Conservation (phyloP, 2,888 invertebrate genomes). For the Stenoptilia bipunctidactyla region DNA sequence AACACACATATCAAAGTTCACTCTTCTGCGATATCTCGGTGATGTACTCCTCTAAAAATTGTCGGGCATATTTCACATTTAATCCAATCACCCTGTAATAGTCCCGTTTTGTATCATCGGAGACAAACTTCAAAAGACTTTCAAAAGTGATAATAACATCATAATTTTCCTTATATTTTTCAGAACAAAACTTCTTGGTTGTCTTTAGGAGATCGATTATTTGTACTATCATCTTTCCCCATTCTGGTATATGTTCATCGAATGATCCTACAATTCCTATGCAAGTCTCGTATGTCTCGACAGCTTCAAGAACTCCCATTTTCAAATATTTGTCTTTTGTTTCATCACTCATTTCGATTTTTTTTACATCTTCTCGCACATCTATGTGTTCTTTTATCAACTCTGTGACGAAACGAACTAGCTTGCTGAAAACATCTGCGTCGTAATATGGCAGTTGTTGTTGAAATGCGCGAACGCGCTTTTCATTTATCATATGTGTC, state of each 20-base stretch:
- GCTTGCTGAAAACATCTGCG: too few species aligned
- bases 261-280: conserved; percentile 42
- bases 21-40: too few species aligned
- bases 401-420: not conserved
- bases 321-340: conserved; percentile 33
- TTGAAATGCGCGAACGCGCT: too few species aligned
- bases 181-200: conserved; percentile 36
- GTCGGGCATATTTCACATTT: too few species aligned
- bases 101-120: too few species aligned
- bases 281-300: conserved; percentile 32
- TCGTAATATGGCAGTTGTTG: too few species aligned
- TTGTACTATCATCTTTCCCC: conserved; percentile 22
- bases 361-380: not conserved
- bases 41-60: too few species aligned
- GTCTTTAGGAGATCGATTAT: conserved; percentile 34
- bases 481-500: conserved; percentile 37
- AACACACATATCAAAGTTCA: too few species aligned
- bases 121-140: conserved; percentile 24
- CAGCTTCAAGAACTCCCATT: too few species aligned
- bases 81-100: too few species aligned
- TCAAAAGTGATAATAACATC: conserved; percentile 28
- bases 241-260: conserved; percentile 22
- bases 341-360: not conserved
- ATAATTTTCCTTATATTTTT: conserved; percentile 22
- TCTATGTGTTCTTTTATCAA: not conserved